Base-by-base conservation (phyloP, 2,888 invertebrate genomes). In the Dolichopus griseipennis region DNA sequence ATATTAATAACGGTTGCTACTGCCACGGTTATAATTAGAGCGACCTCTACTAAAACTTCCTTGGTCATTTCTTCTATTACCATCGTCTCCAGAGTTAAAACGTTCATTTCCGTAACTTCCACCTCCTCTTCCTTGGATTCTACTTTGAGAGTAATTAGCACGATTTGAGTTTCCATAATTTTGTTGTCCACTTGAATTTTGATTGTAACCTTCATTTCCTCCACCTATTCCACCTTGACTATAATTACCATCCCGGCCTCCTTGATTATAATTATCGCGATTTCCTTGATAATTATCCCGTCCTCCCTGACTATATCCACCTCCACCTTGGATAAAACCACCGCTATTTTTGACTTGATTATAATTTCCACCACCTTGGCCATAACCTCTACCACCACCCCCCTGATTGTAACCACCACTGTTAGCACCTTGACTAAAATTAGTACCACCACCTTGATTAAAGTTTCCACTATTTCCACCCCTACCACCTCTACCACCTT, bases 401-500 rank as follows among this genome's bases (percentile, higher is more conserved):
- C 73, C 69, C 10, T 74, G 71, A 6, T 75, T 72, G 64, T 75
- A 74, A n/a, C 75, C 71, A 21, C 75, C 75, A 72, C 77, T 74
- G 61, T 52, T n/a, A 3, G 2, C 12, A 6, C 12, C 52, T n/a
- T 52, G 12, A n/a, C 7, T 52, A n/a, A 52, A 18, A n/a, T 52
- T 52, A n/a, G 5, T 8, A 12, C 61, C 61, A 20, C 78, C 73
- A 27, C 76, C 72, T 8, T 81, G 75, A 0, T 76, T 72, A 34
- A 76, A 75, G 22, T 78, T 74, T 73, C 20, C 78, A 75, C 68
- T 78, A 76, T n/a, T 78, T 71, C 61, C 20, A 4, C 77, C 74
- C 27, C 77, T 76, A 69, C 79, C 75, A 20, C 78, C 73, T 61
- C 78, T 75, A 9, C 80, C 77, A 1, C 78, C 74, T 43, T 75